Base-by-base conservation (phyloP, 1,140 invertebrate species). In the Bombus ignitus region DNA sequence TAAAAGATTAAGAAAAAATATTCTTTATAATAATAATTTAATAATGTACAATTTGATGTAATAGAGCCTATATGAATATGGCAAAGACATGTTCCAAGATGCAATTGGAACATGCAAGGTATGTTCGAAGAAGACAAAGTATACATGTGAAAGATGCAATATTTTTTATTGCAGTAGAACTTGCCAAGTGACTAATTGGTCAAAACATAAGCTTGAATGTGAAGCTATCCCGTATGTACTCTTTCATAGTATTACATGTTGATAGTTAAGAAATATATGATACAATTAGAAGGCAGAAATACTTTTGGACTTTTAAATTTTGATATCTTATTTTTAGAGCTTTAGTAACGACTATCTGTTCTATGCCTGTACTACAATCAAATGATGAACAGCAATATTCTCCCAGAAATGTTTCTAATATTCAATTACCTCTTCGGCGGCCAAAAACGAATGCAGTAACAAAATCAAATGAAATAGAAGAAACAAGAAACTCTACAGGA, bases 131-230 rank as follows among this genome's bases (percentile, higher is more conserved):
- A 75, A 87, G 10, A 91, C 93, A 13, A 89, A 81, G 28, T 89
- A 87, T 25, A 81, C 65, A 12, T 95, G 95, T 71, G 66, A 87
- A 15, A 90, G 71, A n/a, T 95, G 94, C 70, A 42, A 28, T 6
- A 87, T 74, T 3, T 94, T 88, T 81, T 95, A 95, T 73, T 95
- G 95, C 59, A 92, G 85, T 47, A 84, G 70, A 77, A 9, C 12
- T 0, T 95, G 95, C 72, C 94, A 94, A 88, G 22, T 78, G 3
- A 22, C 44, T 15, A 92, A 94, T 88, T 95, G 94, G 95, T 76
- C 87, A 0, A 83, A 71, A 32, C 94, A 95, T 82, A 92, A 92
- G 83, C 53, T 44, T 1, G 80, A 92, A 28, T 95, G 95, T 75
- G 79, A 87, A 79, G 32, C 62, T 10, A 90, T 94, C n/a, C 93